Conservation (phyloP, 1,140 invertebrate species). For the Sitodiplosis mosellana region DNA sequence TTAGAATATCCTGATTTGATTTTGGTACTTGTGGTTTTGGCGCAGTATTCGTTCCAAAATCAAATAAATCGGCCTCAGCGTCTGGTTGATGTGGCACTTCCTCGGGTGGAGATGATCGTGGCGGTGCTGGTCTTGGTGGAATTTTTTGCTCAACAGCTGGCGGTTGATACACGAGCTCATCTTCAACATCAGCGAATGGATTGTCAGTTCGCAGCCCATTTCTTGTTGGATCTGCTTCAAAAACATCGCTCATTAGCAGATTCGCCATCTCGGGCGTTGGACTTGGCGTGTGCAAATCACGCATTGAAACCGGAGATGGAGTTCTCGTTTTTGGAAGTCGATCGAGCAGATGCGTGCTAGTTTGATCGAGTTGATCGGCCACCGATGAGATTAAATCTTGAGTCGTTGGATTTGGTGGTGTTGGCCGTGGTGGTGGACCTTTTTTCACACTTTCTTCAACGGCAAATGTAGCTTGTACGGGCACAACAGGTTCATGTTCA, state of each 20-base stretch:
- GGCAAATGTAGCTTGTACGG: constrained; percentile 4
- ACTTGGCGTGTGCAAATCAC: constrained; percentile 60
- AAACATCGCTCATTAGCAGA: constrained; percentile 23
- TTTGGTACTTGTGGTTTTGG: constrained; percentile 26
- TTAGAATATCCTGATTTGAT: constrained; percentile 42
- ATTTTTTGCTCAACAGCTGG: constrained; percentile 8
- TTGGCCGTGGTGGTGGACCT: constrained; percentile 29
- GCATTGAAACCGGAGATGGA: constrained; percentile 61
- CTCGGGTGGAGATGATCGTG: constrained; percentile 24
- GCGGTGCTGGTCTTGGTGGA: constrained; percentile 15
- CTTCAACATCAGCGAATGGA: constrained; percentile 16
- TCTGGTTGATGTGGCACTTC: constrained; percentile 12
- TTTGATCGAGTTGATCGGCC: constrained; percentile 73
- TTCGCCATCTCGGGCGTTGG: constrained; percentile 61
- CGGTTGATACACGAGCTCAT: constrained; percentile 17
- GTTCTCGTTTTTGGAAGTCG: constrained; percentile 62
- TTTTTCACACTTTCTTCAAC: constrained; percentile 9
- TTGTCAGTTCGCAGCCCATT: constrained; percentile 12
- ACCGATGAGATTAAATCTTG: constrained; percentile 71
- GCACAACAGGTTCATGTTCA: constrained; percentile 5
- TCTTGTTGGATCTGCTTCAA: background rate
- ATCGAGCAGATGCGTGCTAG: constrained; percentile 62
- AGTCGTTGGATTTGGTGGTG: constrained; percentile 44
- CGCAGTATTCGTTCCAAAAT: constrained; percentile 23
- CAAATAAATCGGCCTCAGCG: constrained; percentile 18